A percentile compares a stretch with the other conserved stretches of the same genome.
phyloP scores from a whole-genome alignment of 2,113 vertebrate species.

The Pyrgilauda ruficollis region DNA sequence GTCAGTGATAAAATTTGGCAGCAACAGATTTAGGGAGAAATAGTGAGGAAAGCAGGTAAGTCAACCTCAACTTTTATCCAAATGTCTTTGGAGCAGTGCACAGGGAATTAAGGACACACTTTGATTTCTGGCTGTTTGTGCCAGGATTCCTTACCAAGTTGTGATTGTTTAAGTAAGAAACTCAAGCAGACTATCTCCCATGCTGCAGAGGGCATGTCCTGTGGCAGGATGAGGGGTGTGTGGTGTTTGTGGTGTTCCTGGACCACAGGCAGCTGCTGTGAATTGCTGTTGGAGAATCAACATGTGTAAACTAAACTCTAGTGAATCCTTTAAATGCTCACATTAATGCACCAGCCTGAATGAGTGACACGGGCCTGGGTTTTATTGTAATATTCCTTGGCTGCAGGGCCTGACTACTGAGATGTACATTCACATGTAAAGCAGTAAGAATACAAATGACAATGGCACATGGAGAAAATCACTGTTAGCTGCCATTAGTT shows the following conservation, averaged over 20 bases:
- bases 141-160: neutral
- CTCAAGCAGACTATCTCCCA: neutral
- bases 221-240: neutral
- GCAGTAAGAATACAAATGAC: neutral
- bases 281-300: neutral
- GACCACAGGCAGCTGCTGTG: neutral
- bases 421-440: neutral
- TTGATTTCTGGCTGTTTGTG: neutral
- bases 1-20: neutral
- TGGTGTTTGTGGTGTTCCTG: neutral
- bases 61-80: neutral
- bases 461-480: neutral
- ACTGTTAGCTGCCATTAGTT: neutral
- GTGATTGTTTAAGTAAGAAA: neutral
- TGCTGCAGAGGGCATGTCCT: neutral
- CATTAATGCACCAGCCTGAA: neutral
- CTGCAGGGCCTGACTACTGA: neutral
- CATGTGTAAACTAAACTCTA: neutral
- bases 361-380: neutral
- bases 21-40: neutral
- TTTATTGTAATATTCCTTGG: neutral
- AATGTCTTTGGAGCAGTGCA: neutral
- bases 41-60: neutral
- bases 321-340: neutral
- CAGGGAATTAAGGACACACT: neutral